Evolutionary conservation across 2,113 vertebrate species (phyloP), one percentile per base, ranked within the genome.

Genomic region (Monopterus albus): DNA sequence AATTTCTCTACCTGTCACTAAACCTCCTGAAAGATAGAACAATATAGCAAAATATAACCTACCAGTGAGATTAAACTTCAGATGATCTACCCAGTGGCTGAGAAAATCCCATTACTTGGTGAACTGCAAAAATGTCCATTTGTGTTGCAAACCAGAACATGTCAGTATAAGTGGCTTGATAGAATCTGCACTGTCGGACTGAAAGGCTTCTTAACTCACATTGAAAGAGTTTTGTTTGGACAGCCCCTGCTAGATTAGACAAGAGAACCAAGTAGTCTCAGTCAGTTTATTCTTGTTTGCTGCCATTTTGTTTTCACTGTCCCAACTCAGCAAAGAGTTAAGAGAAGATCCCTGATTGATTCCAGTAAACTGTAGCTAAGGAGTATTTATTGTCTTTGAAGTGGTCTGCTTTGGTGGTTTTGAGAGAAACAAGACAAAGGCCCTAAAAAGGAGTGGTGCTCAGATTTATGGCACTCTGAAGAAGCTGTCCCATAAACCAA

Each of bases 401-500:
- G 83, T 76, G 79, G 67, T 53, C 75, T 50, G 75, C 69, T 86
- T 86, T 79, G 73, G 71, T 79, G 69, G 81, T 81, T 87, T 76
- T 84, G 68, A 85, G 82, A 65, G 35, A 81, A 80, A 50, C 17
- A 6, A 73, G 81, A 91, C 89, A 92, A 90, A 91, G 58, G 84
- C 60, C 67, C 65, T 86, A 68, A 85, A 90, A 73, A 58, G 61
- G 75, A 86, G 72, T 26, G 14, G 38, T 51, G 51, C 42, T 25
- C 28, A 84, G 80, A 90, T 92, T 91, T 91, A 88, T 63, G 85
- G 64, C 79, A 3, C 33, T 31, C 31, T 78, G 79, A 83, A 83
- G 71, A 83, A 83, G 78, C 78, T 84, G 78, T 83, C 81, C 75
- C 60, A 75, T 90, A 91, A 92, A 91, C 73, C 88, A 82, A 66